A percentile compares a stretch with the other conserved stretches of the same genome.
phyloP scores from a whole-genome alignment of 53 echinoderm and acorn worm species.

The Astropecten irregularis region DNA sequence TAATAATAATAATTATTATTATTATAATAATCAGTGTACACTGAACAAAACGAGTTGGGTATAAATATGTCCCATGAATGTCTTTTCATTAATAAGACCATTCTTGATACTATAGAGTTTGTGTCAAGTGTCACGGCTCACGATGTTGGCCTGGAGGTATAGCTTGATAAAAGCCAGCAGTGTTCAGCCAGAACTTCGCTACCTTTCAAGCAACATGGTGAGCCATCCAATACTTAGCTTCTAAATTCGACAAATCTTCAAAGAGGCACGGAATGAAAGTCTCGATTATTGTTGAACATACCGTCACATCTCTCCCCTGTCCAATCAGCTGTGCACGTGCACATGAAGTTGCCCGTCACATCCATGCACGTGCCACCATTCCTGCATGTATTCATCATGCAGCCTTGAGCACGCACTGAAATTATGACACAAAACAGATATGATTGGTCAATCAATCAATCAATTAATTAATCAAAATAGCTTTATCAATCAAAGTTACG shows the following conservation, averaged over 20 bases:
- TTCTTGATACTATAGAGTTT: not conserved
- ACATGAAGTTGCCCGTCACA: not conserved
- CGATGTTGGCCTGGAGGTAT: not conserved
- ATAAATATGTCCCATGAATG: no score
- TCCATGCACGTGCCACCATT: slow-evolving; percentile 2
- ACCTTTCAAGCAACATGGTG: no score
- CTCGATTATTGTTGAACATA: not conserved
- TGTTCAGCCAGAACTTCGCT: no score
- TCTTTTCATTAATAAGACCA: not conserved
- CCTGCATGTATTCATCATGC: not conserved
- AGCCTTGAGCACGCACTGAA: no score
- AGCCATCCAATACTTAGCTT: not conserved
- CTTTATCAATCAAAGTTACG: no score
- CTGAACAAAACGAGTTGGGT: no score
- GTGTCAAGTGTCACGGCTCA: not conserved
- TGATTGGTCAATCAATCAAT: no score
- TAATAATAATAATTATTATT: no score
- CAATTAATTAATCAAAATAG: no score
- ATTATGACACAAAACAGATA: no score
- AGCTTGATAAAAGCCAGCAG: no score
- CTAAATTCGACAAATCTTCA: not conserved
- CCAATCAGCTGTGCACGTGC: not conserved
- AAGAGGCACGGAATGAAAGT: not conserved
- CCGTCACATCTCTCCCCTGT: not conserved
- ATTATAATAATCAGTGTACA: no score